Evolutionary conservation across 2,797 vertebrate genomes (phyloP).

Genomic region (Sebastes minor): DNA sequence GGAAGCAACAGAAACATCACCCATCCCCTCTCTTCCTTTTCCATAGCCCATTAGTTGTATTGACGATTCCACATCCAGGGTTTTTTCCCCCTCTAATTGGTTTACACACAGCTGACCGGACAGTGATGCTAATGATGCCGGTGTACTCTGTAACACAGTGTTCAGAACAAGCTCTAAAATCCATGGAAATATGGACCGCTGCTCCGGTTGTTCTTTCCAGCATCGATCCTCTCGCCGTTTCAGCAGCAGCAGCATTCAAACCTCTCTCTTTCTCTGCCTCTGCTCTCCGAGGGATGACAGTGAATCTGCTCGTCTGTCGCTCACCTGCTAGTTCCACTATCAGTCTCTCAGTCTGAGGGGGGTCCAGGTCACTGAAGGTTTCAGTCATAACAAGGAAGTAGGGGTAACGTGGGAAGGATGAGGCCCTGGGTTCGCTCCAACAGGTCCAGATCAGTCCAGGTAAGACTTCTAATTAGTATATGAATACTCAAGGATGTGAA

Average conservation of each 20-base stretch:
- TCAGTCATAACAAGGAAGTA: constrained; percentile 20
- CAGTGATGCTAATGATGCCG: constrained; percentile 25
- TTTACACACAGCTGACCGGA: constrained; percentile 64
- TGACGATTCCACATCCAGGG: constrained; percentile 62
- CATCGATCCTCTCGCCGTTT: constrained; percentile 48
- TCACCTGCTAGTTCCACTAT: background rate
- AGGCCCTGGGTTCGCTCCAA: constrained; percentile 74
- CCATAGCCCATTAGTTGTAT: constrained; percentile 66
- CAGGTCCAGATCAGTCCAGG: constrained; percentile 74
- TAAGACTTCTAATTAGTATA: constrained; percentile 23
- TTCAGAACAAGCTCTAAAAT: constrained; percentile 41
- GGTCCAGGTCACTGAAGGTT: constrained; percentile 10
- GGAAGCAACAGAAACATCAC: background rate
- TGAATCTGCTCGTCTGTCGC: background rate
- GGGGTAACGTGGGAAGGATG: constrained; percentile 45
- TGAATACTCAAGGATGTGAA: background rate
- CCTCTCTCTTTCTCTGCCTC: constrained; percentile 6
- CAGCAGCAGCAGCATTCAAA: constrained; percentile 14
- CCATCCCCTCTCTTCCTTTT: background rate
- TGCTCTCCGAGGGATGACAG: constrained; percentile 1
- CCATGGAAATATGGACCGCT: constrained; percentile 53
- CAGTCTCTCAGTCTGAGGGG: background rate
- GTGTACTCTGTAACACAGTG: constrained; percentile 36
- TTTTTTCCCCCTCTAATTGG: constrained; percentile 57
- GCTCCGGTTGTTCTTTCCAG: constrained; percentile 60